These are phyloP conservation scores for Cordilura impudica DNA, from an alignment of 2,888 invertebrate genomes.

Conservation along the genomic window DNA sequence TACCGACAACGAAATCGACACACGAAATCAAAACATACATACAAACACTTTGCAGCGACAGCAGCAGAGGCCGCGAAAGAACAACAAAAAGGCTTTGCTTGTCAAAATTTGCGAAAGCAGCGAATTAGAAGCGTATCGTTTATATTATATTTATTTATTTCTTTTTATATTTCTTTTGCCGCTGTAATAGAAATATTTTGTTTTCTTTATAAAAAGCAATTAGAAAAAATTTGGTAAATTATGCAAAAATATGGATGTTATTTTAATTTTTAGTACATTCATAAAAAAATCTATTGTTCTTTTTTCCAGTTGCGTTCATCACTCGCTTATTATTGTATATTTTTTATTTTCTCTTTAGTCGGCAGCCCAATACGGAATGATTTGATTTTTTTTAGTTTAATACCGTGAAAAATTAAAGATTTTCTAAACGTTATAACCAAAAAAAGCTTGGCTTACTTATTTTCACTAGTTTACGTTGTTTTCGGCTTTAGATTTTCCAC, in stretches of 20 bases:
- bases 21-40: neutral
- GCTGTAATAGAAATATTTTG: neutral
- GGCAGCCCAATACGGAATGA: slow-evolving; percentile 16
- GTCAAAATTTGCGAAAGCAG: slow-evolving; percentile 23
- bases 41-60: slow-evolving; percentile 13
- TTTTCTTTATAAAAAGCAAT: neutral
- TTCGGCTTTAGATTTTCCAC: slow-evolving; percentile 24
- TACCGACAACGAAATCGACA: slow-evolving; percentile 13
- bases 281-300: slow-evolving; percentile 34
- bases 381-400: neutral
- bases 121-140: neutral
- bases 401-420: neutral
- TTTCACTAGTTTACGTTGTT: slow-evolving; percentile 31
- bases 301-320: slow-evolving; percentile 39
- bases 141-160: slow-evolving; percentile 1
- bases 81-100: slow-evolving; percentile 29
- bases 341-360: slow-evolving; percentile 22
- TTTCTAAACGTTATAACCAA: slow-evolving; percentile 6
- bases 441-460: slow-evolving; percentile 2
- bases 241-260: slow-evolving; percentile 12
- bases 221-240: neutral
- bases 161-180: neutral
- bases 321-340: slow-evolving; percentile 46
- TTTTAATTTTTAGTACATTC: neutral
- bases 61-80: slow-evolving; percentile 18